Percentiles rank a stretch among this genome's conserved stretches.
These are phyloP conservation scores for Parasteatoda tepidariorum DNA, from an alignment of 1,140 invertebrate genomes.

Conservation along the genomic window DNA sequence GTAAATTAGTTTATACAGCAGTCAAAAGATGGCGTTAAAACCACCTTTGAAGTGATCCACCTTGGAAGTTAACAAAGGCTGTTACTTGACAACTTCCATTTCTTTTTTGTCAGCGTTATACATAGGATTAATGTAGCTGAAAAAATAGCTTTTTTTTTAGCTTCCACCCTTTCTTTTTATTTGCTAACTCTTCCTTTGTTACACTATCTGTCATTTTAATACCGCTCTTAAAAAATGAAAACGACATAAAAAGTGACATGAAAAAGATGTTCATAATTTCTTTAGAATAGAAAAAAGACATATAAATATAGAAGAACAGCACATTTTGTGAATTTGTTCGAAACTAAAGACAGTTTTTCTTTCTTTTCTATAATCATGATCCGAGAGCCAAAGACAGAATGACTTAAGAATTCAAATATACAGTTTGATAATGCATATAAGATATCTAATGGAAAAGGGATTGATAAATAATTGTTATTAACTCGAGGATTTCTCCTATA, in stretches of 20 bases:
- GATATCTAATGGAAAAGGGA: conserved; percentile 43
- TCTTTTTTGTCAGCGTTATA: background rate
- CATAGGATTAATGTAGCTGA: conserved; percentile 17
- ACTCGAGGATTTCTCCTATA: background rate
- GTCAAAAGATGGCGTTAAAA: too few relatives aligned
- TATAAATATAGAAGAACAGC: background rate
- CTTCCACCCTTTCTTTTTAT: background rate
- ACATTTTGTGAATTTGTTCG: background rate
- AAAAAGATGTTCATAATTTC: conserved; percentile 20
- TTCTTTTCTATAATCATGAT: background rate
- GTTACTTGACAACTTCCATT: background rate
- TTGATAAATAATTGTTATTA: conserved; percentile 55
- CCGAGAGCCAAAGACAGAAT: too few relatives aligned
- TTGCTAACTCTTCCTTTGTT: background rate
- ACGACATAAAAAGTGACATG: background rate
- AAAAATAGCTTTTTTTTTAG: conserved; percentile 7
- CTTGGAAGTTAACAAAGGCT: too few relatives aligned
- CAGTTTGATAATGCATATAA: too few relatives aligned
- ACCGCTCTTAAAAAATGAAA: background rate
- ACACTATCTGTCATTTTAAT: background rate
- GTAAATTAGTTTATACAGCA: too few relatives aligned
- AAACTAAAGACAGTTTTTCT: background rate
- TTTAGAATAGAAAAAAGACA: conserved; percentile 1
- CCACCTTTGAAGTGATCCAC: too few relatives aligned
- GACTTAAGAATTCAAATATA: too few relatives aligned